Evolutionary conservation across 2,113 vertebrate genomes (phyloP), one percentile per base, ranked within the genome.

Genomic region (Oreochromis aureus): DNA sequence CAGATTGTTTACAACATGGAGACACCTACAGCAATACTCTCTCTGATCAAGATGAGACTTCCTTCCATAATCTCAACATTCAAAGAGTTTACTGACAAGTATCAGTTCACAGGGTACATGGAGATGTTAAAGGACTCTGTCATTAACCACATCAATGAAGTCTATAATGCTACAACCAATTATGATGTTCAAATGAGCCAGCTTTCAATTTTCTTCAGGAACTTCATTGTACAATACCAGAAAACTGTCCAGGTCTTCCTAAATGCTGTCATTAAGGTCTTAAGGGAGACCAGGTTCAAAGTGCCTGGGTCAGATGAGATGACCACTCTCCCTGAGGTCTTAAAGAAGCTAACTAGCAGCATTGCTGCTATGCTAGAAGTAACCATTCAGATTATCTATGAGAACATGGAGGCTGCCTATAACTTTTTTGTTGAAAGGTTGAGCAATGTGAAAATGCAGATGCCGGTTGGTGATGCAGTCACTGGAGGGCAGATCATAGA

Each of bases 1-100:
- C 96, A 96, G 85, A 87, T 96, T 83, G 92, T 94, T 80, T 98
- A 97, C 97, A 96, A 97, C 66, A 94, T 97, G 71, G 95, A 96
- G 41, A 95, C 95, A 86, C 92, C 92, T 32, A 94, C 86, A 81
- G 86, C 93, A 39, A 86, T 98, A 83, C 92, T 97, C 22, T n/a
- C 19, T 73, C 96, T 96, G 53, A 82, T 98, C 2, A 97, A 96
- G 91, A 92, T 41, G 3, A 85, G 6, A 80, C 24, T 97, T 8
- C 96, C 96, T 79, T 95, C 92, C 82, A 96, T 97, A 16, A 90
- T 92, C 1, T 90, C 90, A 48, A 5, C 76, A 27, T 41, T 92
- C 19, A 81, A 16, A 30, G 12, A 66, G 19, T 96, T 96, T 61
- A 89, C 95, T 66, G 94, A 97, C 89, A 96, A 96, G 63, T 96